Conservation (phyloP, 2,888 invertebrate species). For the Atrina japonica region DNA sequence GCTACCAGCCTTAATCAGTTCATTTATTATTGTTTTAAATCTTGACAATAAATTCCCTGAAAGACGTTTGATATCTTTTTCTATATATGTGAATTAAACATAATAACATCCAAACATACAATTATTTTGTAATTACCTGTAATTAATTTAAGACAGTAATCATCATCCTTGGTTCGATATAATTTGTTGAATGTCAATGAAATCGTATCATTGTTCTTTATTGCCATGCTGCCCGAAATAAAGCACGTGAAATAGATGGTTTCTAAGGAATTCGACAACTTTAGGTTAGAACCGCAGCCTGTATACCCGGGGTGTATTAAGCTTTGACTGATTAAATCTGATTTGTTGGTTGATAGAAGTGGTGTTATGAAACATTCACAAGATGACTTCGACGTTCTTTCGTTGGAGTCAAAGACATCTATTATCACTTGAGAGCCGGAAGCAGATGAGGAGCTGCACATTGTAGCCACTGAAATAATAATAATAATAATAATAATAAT, state of each 20-base stretch:
- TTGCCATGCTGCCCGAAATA: not conserved
- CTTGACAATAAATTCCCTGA: too few relatives aligned
- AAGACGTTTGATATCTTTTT: too few relatives aligned
- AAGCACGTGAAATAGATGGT: not conserved
- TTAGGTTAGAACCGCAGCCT: conserved; percentile 9
- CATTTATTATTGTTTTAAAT: too few relatives aligned
- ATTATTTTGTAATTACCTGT: conserved; percentile 14
- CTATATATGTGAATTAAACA: too few relatives aligned
- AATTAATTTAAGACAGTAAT: not conserved
- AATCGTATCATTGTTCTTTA: not conserved
- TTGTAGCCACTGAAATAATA: conserved; percentile 21
- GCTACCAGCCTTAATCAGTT: too few relatives aligned
- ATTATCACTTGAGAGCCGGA: conserved; percentile 3
- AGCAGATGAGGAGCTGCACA: not conserved
- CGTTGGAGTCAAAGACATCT: conserved; percentile 1
- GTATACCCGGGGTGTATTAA: not conserved
- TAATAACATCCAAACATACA: too few relatives aligned
- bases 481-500: too few relatives aligned
- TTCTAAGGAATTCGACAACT: not conserved
- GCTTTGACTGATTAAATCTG: not conserved
- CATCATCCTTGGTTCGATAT: not conserved
- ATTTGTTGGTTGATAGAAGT: not conserved
- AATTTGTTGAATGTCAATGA: not conserved
- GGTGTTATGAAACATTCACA: conserved; percentile 15
- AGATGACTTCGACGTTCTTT: not conserved